Conservation (phyloP, 2,797 vertebrate genomes). For the Bradypus variegatus region DNA sequence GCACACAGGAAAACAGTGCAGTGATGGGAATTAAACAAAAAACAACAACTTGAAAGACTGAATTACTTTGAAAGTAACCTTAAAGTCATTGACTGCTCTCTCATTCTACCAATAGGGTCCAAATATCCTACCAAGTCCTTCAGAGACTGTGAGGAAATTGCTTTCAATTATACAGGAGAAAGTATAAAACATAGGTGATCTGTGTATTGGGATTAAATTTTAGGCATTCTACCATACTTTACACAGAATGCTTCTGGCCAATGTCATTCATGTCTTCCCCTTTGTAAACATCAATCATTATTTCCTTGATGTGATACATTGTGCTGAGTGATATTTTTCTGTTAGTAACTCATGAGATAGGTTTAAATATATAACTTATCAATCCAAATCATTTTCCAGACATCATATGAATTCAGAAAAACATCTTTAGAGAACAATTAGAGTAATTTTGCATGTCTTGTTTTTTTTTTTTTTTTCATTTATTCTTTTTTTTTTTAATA, state of each 20-base stretch:
- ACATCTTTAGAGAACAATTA: neutral
- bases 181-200: neutral
- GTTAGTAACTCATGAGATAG: neutral
- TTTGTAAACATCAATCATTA: neutral
- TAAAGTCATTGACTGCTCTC: neutral
- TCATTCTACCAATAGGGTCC: neutral
- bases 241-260: neutral
- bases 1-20: neutral
- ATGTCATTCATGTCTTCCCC: neutral
- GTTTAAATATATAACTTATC: neutral
- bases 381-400: neutral
- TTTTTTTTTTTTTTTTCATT: too few species aligned
- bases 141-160: neutral
- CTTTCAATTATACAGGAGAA: neutral
- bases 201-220: neutral
- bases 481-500: too few species aligned
- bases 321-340: neutral
- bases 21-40: too few species aligned
- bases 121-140: neutral
- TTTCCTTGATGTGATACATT: neutral
- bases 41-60: neutral
- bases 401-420: neutral
- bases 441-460: neutral
- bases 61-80: neutral
- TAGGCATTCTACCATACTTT: neutral